Conservation (phyloP, 2,797 vertebrate species). For the Gymnoscopelus braueri region DNA sequence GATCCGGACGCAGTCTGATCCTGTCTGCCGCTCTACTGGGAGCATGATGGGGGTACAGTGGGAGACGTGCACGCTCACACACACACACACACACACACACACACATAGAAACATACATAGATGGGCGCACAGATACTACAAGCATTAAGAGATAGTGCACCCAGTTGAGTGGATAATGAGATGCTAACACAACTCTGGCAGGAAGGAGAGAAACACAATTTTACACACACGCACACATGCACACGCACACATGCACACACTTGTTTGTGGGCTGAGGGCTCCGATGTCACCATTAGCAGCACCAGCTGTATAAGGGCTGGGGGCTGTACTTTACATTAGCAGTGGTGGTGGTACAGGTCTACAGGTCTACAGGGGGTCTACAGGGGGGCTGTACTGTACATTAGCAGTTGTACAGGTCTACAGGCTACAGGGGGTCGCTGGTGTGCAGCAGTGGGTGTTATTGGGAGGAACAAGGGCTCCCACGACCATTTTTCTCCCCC, state of each 20-base stretch:
- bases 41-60: constrained; percentile 28
- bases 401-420: constrained; percentile 41
- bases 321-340: background rate
- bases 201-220: constrained; percentile 14
- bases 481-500: constrained; percentile 16
- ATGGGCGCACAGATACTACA: constrained; percentile 7
- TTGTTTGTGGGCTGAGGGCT: constrained; percentile 24
- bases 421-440: constrained; percentile 13
- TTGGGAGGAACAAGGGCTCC: constrained; percentile 30
- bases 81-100: constrained; percentile 19
- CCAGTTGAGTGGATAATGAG: constrained; percentile 1
- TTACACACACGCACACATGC: constrained; percentile 27
- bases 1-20: constrained; percentile 56
- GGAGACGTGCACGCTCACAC: constrained; percentile 12
- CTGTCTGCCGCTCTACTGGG: constrained; percentile 50
- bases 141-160: constrained; percentile 3
- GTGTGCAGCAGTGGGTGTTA: constrained; percentile 34
- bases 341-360: no score
- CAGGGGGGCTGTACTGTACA: background rate
- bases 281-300: constrained; percentile 55
- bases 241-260: constrained; percentile 32
- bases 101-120: constrained; percentile 1
- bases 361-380: background rate
- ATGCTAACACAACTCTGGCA: background rate
- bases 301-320: constrained; percentile 31